phyloP scores from a whole-genome alignment of 1,140 invertebrate species.

The Drosophila azteca region DNA sequence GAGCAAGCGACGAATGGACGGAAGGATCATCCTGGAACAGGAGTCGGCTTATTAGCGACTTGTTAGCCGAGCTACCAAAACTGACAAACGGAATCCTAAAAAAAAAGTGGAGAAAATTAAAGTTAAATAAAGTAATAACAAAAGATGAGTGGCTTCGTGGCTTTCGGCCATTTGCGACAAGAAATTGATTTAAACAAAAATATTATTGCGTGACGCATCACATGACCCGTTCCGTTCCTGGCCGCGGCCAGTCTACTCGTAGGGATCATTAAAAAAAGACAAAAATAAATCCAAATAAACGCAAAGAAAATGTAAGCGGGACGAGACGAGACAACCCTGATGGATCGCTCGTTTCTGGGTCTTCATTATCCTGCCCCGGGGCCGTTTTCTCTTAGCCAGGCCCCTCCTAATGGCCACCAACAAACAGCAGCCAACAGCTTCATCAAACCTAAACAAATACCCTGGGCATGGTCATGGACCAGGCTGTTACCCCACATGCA shows the following conservation, averaged over 20 bases:
- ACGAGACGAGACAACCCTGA: neutral
- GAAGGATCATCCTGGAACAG: constrained; percentile 53
- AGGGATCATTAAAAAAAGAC: constrained; percentile 53
- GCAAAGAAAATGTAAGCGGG: constrained; percentile 33
- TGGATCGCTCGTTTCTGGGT: constrained; percentile 43
- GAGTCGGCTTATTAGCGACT: constrained; percentile 70
- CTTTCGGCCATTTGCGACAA: constrained; percentile 67
- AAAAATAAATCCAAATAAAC: constrained; percentile 35
- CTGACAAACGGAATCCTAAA: neutral
- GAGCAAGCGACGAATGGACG: constrained; percentile 35
- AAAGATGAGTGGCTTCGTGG: constrained; percentile 70
- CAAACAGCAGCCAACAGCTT: constrained; percentile 73
- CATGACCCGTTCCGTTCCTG: constrained; percentile 28
- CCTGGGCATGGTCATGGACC: constrained; percentile 32
- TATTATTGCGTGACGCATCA: constrained; percentile 74
- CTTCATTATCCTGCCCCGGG: constrained; percentile 73
- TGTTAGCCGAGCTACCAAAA: constrained; percentile 66
- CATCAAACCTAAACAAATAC: constrained; percentile 79
- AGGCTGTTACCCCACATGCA: constrained; percentile 46
- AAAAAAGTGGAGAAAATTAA: constrained; percentile 11
- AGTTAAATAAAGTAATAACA: constrained; percentile 54
- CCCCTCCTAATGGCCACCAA: constrained; percentile 77
- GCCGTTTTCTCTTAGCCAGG: constrained; percentile 45
- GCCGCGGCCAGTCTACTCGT: constrained; percentile 34
- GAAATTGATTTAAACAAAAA: constrained; percentile 63